A percentile compares a stretch with the other conserved stretches of the same genome.
These are phyloP conservation scores for Ascaphus truei DNA, from an alignment of 2,113 vertebrate genomes.

Conservation along the genomic window DNA sequence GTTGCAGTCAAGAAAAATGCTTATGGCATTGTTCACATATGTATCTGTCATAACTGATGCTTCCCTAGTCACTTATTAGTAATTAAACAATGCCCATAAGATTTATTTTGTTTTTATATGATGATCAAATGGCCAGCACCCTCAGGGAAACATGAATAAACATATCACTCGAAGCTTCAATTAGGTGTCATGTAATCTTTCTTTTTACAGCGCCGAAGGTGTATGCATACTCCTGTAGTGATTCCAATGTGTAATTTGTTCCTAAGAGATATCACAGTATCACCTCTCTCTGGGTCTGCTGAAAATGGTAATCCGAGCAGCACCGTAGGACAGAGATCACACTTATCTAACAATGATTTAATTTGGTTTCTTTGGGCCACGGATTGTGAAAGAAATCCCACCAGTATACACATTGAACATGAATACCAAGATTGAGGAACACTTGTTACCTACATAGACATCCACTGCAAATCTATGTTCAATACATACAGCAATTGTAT, in stretches of 20 bases:
- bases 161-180: conserved; percentile 4
- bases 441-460: background rate
- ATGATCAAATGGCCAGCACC: conserved; percentile 9
- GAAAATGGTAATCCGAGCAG: conserved; percentile 22
- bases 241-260: conserved; percentile 12
- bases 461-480: no score
- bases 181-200: conserved; percentile 13
- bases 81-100: conserved; percentile 7
- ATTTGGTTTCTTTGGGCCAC: background rate
- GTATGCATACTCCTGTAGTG: conserved; percentile 7
- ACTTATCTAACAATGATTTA: background rate
- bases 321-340: background rate
- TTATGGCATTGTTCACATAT: conserved; percentile 2
- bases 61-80: background rate
- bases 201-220: background rate
- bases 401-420: background rate
- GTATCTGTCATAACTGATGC: conserved; percentile 20
- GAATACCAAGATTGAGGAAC: background rate
- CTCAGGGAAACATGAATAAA: conserved; percentile 24
- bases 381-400: background rate
- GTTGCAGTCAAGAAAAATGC: conserved; percentile 4
- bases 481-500: no score
- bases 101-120: conserved; percentile 1
- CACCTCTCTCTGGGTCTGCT: background rate
- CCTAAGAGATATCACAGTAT: conserved; percentile 10